A percentile compares a stretch with the other conserved stretches of the same genome.
Evolutionary conservation across 1,140 invertebrate species (phyloP).

Genomic region (Stegodyphus mimosarum): DNA sequence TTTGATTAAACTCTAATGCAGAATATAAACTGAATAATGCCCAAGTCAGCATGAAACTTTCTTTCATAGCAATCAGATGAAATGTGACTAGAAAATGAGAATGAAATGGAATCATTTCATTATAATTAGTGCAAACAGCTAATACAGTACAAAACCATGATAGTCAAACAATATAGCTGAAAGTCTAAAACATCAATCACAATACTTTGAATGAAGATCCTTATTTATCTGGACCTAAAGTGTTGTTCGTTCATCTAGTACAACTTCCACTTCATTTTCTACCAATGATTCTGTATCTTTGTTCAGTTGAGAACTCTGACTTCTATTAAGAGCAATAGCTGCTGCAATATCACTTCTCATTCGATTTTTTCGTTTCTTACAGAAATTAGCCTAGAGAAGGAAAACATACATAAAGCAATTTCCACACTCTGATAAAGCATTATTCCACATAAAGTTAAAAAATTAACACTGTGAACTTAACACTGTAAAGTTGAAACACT

Average conservation of each 20-base stretch:
- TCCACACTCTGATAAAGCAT: too few relatives aligned
- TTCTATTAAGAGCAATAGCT: conserved; percentile 79
- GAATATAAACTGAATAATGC: too few relatives aligned
- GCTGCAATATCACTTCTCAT: conserved; percentile 81
- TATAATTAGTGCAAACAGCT: background rate
- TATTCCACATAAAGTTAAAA: too few relatives aligned
- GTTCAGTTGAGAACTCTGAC: conserved; percentile 50
- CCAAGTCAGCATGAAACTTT: too few relatives aligned
- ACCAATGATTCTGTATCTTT: conserved; percentile 73
- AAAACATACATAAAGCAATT: too few relatives aligned
- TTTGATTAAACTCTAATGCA: too few relatives aligned
- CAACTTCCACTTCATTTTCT: conserved; percentile 74
- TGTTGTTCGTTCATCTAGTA: conserved; percentile 79
- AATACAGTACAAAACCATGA: background rate
- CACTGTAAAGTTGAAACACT: too few relatives aligned
- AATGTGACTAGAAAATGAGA: too few relatives aligned
- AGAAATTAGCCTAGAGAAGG: conserved; percentile 65
- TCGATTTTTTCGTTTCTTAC: conserved; percentile 67
- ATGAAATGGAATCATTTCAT: background rate
- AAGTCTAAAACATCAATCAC: background rate
- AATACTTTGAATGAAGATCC: conserved; percentile 21
- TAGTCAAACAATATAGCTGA: background rate
- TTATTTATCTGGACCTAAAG: conserved; percentile 67
- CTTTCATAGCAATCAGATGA: too few relatives aligned
- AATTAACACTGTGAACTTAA: too few relatives aligned